Conservation (phyloP, 2,888 invertebrate genomes). For the Cataglyphis livida region DNA sequence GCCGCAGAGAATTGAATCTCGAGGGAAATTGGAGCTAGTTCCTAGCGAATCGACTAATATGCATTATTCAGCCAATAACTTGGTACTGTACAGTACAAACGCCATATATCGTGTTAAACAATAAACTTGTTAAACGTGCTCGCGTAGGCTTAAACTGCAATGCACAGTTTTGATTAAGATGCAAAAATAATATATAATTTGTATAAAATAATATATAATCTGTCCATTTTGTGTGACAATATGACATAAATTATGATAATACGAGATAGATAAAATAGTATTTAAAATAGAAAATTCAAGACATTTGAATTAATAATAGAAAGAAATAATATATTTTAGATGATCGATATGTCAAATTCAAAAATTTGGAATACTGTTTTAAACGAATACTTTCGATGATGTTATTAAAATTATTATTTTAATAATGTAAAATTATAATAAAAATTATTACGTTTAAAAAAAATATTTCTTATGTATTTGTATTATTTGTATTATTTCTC, state of each 20-base stretch:
- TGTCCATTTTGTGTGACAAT: background rate
- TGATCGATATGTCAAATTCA: no score
- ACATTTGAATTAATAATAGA: background rate
- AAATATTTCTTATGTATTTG: background rate
- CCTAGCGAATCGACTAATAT: constrained; percentile 66
- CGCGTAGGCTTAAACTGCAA: constrained; percentile 16
- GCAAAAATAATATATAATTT: background rate
- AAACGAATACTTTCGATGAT: background rate
- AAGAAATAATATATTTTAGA: background rate
- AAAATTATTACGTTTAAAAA: background rate
- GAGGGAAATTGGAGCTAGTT: constrained; percentile 65
- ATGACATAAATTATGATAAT: background rate
- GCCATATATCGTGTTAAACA: constrained; percentile 18
- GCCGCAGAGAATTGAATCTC: constrained; percentile 49
- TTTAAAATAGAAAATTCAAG: background rate
- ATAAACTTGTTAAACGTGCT: constrained; percentile 8
- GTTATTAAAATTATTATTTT: background rate
- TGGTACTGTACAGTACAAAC: constrained; percentile 52
- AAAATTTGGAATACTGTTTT: background rate
- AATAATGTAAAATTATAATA: background rate
- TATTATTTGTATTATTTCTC: no score
- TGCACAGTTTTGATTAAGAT: background rate
- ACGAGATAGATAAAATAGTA: background rate
- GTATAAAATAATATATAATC: background rate
- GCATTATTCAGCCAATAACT: constrained; percentile 70